Base-by-base conservation (phyloP, 2,888 invertebrate genomes). In the Eueremaeus valkanovi region DNA sequence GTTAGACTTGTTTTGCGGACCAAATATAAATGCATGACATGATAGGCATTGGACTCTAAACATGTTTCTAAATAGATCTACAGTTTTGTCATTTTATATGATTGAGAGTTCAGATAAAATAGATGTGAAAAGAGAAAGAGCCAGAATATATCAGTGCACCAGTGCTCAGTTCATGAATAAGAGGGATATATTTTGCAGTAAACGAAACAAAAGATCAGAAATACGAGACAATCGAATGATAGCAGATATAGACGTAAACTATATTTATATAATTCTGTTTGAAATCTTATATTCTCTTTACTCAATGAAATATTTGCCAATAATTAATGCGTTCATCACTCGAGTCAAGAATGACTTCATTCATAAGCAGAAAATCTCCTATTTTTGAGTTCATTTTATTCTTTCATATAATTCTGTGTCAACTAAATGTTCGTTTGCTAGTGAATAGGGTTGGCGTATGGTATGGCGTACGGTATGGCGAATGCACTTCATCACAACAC, bases 21-120 rank as follows among this genome's bases (percentile, higher is more conserved):
- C n/a, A 66, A 33, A 66, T 36, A 33, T 66, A 66, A 66, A 66
- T 66, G 36, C 63, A 66, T 36, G 36, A 66, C 36, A 66, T 66
- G 21, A 55, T 55, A 24, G 55, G 3, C 24, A 55, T n/a, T 3
- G 16, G 18, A n/a, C 21, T 61, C 31, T 61, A 61, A 31, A 61
- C 33, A 61, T 66, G 36, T 36, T 29, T 33, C n/a, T n/a, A 18
- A 66, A 66, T 36, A 66, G 58, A 66, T 11, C 21, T 21, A 66
- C 63, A 66, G 63, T 66, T 66, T 33, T 66, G 63, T 66, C 63
- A 66, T 21, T 66, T 66, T 18, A 66, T 66, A 66, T 66, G 63
- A 66, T 66, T 36, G 33, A 66, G 36, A 66, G 63, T 21, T 66
- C 13, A 36, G 33, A 66, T 66, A 66, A 66, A 66, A 66, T 66